These are phyloP conservation scores for Platyrinchus mystaceus DNA, from an alignment of 2,797 vertebrate species.

Conservation along the genomic window DNA sequence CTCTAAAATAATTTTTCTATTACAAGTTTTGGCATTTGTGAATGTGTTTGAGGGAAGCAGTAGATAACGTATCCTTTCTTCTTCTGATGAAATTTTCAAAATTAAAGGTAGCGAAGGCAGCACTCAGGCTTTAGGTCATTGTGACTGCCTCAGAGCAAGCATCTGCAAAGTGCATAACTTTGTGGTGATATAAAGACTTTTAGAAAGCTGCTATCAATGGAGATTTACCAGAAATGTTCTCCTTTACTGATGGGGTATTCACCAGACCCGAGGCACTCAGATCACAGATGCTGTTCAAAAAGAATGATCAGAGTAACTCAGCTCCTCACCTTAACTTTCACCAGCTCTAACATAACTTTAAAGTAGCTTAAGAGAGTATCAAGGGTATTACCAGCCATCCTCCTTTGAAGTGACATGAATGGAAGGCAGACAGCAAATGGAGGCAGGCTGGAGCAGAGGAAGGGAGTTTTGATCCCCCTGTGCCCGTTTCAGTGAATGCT, in stretches of 20 bases:
- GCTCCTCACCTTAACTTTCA: neutral
- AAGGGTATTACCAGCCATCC: neutral
- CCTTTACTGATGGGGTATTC: neutral
- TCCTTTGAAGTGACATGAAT: neutral
- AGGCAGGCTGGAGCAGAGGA: neutral
- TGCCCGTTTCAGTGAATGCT: neutral
- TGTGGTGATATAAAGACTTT: neutral
- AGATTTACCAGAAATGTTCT: neutral
- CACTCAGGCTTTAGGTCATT: neutral
- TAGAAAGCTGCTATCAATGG: neutral
- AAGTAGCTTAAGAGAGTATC: neutral
- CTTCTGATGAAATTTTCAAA: neutral
- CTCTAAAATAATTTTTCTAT: neutral
- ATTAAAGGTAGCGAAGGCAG: neutral
- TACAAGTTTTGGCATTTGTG: neutral
- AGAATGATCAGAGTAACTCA: neutral
- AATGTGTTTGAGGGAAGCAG: neutral
- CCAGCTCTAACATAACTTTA: neutral
- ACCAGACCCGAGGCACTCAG: neutral
- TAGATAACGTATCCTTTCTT: neutral
- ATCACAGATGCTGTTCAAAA: neutral
- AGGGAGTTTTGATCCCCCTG: neutral
- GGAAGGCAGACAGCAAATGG: neutral
- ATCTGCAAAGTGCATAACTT: neutral
- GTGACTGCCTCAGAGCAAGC: neutral